Conservation (phyloP, 2,797 vertebrate genomes). For the Schizopygopsis pylzovi region DNA sequence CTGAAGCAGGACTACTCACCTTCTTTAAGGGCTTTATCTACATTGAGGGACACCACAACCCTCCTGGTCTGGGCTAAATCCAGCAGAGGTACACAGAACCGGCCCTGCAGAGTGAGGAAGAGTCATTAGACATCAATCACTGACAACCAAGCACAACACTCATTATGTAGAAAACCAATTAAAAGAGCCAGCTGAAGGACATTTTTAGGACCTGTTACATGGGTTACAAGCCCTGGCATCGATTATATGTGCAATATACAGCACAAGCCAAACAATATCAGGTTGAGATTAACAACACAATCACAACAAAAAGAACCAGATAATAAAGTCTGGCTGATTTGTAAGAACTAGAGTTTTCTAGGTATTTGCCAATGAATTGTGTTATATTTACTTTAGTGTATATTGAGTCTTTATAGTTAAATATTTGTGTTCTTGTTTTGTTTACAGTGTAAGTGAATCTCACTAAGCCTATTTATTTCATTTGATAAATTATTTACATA, state of each 20-base stretch:
- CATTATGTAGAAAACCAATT: not conserved
- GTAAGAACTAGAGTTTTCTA: not conserved
- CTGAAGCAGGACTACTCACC: constrained; percentile 74
- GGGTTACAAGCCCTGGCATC: not conserved
- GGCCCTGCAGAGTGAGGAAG: constrained; percentile 72
- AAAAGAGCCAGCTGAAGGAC: not conserved
- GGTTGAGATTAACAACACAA: not conserved
- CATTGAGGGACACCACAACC: constrained; percentile 93
- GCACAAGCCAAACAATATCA: not conserved
- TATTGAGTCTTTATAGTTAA: not conserved
- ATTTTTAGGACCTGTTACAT: not conserved
- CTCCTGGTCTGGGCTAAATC: constrained; percentile 85
- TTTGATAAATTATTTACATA: not conserved
- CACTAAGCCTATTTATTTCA: not conserved
- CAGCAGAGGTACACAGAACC: constrained; percentile 77
- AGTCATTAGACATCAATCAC: not conserved
- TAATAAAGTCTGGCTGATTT: not conserved
- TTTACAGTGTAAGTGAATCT: not conserved
- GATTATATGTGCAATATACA: not conserved
- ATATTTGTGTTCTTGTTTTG: not conserved
- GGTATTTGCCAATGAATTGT: not conserved
- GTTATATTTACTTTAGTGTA: not conserved
- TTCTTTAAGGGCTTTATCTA: constrained; percentile 97
- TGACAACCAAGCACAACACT: not conserved
- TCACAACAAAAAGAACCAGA: not conserved